Evolutionary conservation across 2,113 vertebrate species (phyloP).

Genomic region (Diadophis punctatus): DNA sequence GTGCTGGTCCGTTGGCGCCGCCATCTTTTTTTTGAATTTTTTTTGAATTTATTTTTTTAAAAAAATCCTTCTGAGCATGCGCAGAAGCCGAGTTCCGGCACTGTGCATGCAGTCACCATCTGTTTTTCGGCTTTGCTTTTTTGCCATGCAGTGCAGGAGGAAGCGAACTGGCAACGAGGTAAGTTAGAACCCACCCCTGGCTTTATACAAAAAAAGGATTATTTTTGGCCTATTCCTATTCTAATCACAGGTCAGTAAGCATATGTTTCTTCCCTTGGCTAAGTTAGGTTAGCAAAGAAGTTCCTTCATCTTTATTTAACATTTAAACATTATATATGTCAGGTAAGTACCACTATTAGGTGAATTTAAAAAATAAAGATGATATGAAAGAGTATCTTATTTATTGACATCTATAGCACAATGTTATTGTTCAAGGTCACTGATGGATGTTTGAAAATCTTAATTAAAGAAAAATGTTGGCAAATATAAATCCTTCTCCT

Average conservation of each 20-base stretch:
- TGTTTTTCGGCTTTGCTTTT: no score
- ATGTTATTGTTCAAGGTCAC: not conserved
- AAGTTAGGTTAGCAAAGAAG: not conserved
- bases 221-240: not conserved
- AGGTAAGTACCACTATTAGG: not conserved
- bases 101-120: no score
- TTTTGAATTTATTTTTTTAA: no score
- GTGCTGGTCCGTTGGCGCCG: no score
- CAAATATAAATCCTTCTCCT: not conserved
- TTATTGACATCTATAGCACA: not conserved
- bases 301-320: not conserved
- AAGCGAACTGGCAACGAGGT: no score
- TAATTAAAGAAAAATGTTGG: not conserved
- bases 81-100: no score
- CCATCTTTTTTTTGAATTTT: no score
- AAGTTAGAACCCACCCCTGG: no score
- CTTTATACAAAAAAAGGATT: not conserved
- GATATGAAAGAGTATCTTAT: not conserved
- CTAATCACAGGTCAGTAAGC: not conserved
- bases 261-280: not conserved
- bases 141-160: no score
- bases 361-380: not conserved
- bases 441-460: not conserved
- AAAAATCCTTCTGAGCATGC: no score
- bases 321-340: not conserved